Percentiles rank a stretch among this genome's conserved stretches.
Evolutionary conservation across 2,797 vertebrate species (phyloP).

Genomic region (Enoplosus armatus): DNA sequence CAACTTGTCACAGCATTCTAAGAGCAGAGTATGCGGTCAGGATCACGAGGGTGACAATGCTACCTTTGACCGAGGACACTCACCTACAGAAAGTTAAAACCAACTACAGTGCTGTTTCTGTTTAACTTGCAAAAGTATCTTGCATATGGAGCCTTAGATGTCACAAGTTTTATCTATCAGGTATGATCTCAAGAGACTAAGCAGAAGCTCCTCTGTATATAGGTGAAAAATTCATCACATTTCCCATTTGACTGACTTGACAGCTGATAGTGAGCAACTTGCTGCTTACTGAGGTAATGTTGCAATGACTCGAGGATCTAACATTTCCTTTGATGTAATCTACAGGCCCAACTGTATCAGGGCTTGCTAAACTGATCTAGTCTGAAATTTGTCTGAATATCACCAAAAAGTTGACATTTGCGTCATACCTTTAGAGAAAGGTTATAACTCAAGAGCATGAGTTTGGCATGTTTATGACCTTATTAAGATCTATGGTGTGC

Average conservation of each 20-base stretch:
- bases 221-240: background rate
- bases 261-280: slow-evolving; percentile 4
- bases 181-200: background rate
- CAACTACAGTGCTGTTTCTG: background rate
- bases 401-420: background rate
- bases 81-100: background rate
- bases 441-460: background rate
- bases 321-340: background rate
- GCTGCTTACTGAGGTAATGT: background rate
- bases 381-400: background rate
- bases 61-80: background rate
- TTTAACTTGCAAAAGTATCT: background rate
- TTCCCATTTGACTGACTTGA: background rate
- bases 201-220: background rate
- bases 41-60: background rate
- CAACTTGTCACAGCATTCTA: background rate
- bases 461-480: background rate
- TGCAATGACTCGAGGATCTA: slow-evolving; percentile 7
- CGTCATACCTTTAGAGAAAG: background rate
- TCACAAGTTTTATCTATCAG: background rate
- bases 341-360: background rate
- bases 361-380: background rate
- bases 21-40: background rate
- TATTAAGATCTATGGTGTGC: background rate
- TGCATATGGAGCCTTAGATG: background rate